These are phyloP conservation scores for Pelobates fuscus DNA, from an alignment of 2,113 vertebrate species.

Conservation along the genomic window DNA sequence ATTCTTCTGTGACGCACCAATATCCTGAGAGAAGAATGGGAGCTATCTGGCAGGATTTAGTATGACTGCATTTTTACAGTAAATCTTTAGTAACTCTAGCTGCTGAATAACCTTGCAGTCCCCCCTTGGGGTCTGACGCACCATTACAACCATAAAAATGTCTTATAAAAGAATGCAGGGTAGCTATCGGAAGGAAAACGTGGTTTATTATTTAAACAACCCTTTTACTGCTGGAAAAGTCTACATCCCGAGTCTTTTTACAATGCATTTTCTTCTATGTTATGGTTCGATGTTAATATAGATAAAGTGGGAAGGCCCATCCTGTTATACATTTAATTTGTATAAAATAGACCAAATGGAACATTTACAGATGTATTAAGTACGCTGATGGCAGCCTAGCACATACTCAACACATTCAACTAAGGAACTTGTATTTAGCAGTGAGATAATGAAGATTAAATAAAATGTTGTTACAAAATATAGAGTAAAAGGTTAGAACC, in stretches of 20 bases:
- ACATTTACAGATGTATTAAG: not conserved
- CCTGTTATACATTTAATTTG: not conserved
- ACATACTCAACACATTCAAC: too few species aligned
- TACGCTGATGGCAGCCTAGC: too few species aligned
- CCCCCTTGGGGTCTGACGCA: conserved; percentile 42
- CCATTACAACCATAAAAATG: conserved; percentile 40
- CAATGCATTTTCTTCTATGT: not conserved
- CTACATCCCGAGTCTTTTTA: not conserved
- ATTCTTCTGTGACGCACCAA: conserved; percentile 22
- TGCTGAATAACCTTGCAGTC: conserved; percentile 31
- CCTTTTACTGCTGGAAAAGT: conserved; percentile 14
- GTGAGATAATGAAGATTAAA: too few species aligned
- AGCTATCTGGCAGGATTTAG: conserved; percentile 35
- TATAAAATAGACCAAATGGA: not conserved
- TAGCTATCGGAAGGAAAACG: conserved; percentile 30
- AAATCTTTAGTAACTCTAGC: conserved; percentile 45
- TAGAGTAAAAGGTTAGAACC: too few species aligned
- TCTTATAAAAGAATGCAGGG: conserved; percentile 36
- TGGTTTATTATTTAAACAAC: conserved; percentile 26
- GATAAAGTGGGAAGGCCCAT: not conserved
- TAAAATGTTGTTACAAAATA: too few species aligned
- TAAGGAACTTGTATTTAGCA: too few species aligned
- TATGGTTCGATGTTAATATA: not conserved
- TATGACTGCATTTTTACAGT: conserved; percentile 46
- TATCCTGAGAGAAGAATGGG: conserved; percentile 36